phyloP scores from a whole-genome alignment of 2,888 invertebrate genomes.

The Brassicogethes aeneus region DNA sequence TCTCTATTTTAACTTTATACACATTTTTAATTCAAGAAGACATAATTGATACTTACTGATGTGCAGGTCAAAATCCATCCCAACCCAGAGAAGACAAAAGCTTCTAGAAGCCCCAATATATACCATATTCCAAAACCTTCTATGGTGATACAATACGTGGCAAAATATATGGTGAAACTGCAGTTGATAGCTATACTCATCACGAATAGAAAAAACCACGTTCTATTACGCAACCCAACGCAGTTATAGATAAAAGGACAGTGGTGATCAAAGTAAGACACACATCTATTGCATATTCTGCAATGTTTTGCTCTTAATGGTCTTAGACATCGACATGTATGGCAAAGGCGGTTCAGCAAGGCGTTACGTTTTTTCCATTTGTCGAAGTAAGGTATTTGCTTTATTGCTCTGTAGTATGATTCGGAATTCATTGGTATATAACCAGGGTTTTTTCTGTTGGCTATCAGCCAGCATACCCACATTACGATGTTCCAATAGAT shows the following conservation, averaged over 20 bases:
- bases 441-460: conserved; percentile 83
- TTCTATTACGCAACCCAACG: conserved; percentile 82
- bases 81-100: conserved; percentile 74
- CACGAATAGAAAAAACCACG: conserved; percentile 89
- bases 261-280: conserved; percentile 85
- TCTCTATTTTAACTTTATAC: no score
- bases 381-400: conserved; percentile 87
- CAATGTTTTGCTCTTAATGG: conserved; percentile 88
- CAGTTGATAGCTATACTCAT: conserved; percentile 82
- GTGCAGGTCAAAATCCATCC: conserved; percentile 84
- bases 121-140: conserved; percentile 82
- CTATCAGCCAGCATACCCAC: conserved; percentile 89
- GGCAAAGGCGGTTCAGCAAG: conserved; percentile 74
- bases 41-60: conserved; percentile 53
- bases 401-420: conserved; percentile 81
- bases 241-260: conserved; percentile 95
- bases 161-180: conserved; percentile 80
- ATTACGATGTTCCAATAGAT: conserved; percentile 84
- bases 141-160: conserved; percentile 73
- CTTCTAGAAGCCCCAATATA: conserved; percentile 71
- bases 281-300: conserved; percentile 73
- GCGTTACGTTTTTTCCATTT: conserved; percentile 85
- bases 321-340: conserved; percentile 79
- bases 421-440: conserved; percentile 84
- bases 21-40: no score